Evolutionary conservation across 2,797 vertebrate genomes (phyloP), one percentile per base, ranked within the genome.

Genomic region (Heterohyrax brucei): DNA sequence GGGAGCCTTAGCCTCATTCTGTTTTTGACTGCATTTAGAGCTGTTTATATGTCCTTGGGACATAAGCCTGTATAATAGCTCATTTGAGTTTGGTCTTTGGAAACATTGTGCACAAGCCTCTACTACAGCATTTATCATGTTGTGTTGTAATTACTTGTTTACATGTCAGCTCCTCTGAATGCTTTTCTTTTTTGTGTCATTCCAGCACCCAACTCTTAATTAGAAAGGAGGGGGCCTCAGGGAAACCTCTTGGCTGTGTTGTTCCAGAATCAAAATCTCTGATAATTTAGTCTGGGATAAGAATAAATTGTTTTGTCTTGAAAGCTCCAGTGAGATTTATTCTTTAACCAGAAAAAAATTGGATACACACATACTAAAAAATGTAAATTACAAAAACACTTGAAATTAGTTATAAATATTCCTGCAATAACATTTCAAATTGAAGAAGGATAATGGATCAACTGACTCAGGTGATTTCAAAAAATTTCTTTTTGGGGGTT

Each of bases 111-210:
- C 80, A 50, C 30, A 89, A 79, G 59, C 50, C 33, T 90, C 22
- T 83, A 24, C 83, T 94, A 91, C 87, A 94, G 61, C 30, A 48
- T 96, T 84, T 87, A 46, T 70, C 44, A 12, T 28, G 14, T 53
- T 53, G 56, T 85, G 30, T 85, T 48, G 53, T 96, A 95, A 91
- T 92, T 95, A 30, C 39, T 96, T 91, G 22, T 94, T 80, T 87
- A 75, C 30, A 22, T 61, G 19, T 78, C 53, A 56, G 13, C 53
- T 56, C 53, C 53, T 87, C 28, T 48, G 53, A 88, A 53, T 86
- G 33, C n/a, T 75, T 89, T 93, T 96, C 2, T 77, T 76, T 44
- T 84, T 89, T 93, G 53, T 13, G 22, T 89, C 19, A 89, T 13
- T 8, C 33, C 0, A 56, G 46, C 10, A 44, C 14, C 53, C 12